Base-by-base conservation (phyloP, 1,140 invertebrate species). In the Drosophila pachea region DNA sequence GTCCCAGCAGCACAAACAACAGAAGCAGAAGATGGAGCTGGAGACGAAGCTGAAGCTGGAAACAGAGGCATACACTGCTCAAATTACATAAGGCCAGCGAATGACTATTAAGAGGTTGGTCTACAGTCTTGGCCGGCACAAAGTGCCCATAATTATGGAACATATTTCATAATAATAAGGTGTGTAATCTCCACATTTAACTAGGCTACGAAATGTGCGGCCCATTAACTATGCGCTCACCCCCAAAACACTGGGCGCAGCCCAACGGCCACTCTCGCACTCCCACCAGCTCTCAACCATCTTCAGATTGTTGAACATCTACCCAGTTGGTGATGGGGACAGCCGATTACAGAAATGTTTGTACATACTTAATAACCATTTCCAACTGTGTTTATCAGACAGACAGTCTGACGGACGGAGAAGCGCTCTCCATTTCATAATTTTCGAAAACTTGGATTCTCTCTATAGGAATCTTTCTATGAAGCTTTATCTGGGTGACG, bases 111-210 rank as follows among this genome's bases (percentile, higher is more conserved):
- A 82, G 79, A 73, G 76, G 68, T 73, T 74, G 74, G 63, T 61
- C 70, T 74, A 52, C 36, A 55, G 47, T 40, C 53, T 29, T 42
- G 52, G 56, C 50, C 56, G 42, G 66, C 65, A 12, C 43, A 65
- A 73, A 63, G 65, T 74, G 63, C 70, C 68, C 79, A 76, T 83
- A 79, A 83, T 84, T 83, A 79, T 69, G 68, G 76, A 70, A 73
- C 68, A 83, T 83, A 83, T 83, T 83, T 83, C 76, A 78, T 79
- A 83, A 83, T 83, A 84, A 84, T 84, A 78, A 78, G 79, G 78
- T 84, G 79, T 84, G 79, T 82, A 82, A 82, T 83, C 75, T 73
- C 36, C 65, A 78, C 78, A 82, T 82, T 82, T 78, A 78, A 68
- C 78, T 83, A 72, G 74, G 55, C 71, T 38, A 62, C 66, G 43